Conservation (phyloP, 1,140 invertebrate species). For the Vanessa atalanta region DNA sequence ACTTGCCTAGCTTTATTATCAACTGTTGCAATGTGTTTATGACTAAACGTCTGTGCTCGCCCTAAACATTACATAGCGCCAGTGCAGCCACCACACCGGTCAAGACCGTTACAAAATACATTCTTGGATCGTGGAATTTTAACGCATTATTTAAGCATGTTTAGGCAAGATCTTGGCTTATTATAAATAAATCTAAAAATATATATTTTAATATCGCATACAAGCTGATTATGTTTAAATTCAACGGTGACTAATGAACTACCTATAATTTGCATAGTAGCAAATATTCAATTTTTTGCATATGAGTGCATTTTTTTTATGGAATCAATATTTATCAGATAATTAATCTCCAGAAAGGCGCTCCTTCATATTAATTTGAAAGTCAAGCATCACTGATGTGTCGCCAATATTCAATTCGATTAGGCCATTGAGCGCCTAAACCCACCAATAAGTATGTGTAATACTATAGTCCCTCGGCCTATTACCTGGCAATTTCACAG, state of each 20-base stretch:
- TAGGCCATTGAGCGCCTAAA: slow-evolving; percentile 71
- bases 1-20: neutral
- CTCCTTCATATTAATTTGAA: slow-evolving; percentile 40
- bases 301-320: neutral
- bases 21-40: slow-evolving; percentile 24
- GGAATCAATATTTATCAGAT: neutral
- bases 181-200: neutral
- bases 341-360: neutral
- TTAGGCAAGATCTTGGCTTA: neutral
- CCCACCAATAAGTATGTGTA: slow-evolving; percentile 77
- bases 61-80: slow-evolving; percentile 14
- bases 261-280: too few relatives aligned
- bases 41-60: slow-evolving; percentile 28
- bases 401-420: slow-evolving; percentile 75
- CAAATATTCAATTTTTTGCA: neutral
- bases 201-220: neutral
- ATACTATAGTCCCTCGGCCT: slow-evolving; percentile 77
- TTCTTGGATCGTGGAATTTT: slow-evolving; percentile 11
- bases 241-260: too few relatives aligned
- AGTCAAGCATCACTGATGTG: slow-evolving; percentile 55
- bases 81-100: slow-evolving; percentile 13
- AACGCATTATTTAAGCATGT: slow-evolving; percentile 25
- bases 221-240: too few relatives aligned
- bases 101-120: slow-evolving; percentile 19
- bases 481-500: slow-evolving; percentile 81